Conservation (phyloP, 2,113 vertebrate genomes). For the Microcebus tavaratra region DNA sequence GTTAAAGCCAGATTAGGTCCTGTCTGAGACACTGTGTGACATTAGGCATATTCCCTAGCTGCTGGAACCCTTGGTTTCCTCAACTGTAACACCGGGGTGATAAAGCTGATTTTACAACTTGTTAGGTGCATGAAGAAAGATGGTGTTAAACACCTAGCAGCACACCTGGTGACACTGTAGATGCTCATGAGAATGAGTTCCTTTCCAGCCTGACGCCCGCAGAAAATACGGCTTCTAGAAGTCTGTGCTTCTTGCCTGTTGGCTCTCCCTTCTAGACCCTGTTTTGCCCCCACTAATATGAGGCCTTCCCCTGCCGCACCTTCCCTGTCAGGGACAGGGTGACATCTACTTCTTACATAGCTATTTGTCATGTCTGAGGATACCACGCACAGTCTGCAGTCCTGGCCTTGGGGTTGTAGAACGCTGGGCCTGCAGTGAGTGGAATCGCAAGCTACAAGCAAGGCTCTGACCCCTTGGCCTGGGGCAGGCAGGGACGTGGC, state of each 20-base stretch:
- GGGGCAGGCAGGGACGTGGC: neutral
- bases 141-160: neutral
- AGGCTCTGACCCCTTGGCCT: neutral
- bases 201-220: neutral
- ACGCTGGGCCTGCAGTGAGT: neutral
- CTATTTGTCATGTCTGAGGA: neutral
- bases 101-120: neutral
- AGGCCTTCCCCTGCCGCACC: neutral
- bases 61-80: neutral
- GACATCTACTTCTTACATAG: neutral
- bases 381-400: rapidly evolving
- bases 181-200: neutral
- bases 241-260: neutral
- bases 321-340: neutral
- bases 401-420: neutral
- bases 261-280: neutral
- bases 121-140: neutral
- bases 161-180: neutral
- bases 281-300: neutral
- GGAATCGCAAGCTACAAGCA: neutral
- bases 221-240: neutral
- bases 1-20: neutral
- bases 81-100: neutral
- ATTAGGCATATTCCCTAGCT: neutral
- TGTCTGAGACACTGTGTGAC: neutral